Evolutionary conservation across 2,888 invertebrate genomes (phyloP).

Genomic region (Troilus luridus): DNA sequence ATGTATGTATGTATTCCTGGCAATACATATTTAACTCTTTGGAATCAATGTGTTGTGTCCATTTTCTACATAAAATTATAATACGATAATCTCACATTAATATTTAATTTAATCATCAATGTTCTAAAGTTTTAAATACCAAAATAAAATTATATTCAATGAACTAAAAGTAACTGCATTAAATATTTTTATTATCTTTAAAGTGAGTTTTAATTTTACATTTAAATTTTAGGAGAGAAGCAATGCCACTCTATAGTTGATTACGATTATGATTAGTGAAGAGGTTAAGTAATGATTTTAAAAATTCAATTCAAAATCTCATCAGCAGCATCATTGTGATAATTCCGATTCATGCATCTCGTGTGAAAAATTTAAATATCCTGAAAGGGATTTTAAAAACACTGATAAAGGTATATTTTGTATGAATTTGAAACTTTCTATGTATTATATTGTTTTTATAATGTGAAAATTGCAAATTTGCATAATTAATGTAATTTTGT

Average conservation of each 20-base stretch:
- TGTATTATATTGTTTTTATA: background rate
- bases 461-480: background rate
- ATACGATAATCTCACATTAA: too few relatives aligned
- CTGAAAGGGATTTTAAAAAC: constrained; percentile 1
- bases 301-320: background rate
- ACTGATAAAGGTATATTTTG: background rate
- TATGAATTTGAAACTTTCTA: background rate
- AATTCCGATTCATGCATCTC: background rate
- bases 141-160: background rate
- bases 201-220: background rate
- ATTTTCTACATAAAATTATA: background rate
- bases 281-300: background rate
- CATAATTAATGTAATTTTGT: too few relatives aligned
- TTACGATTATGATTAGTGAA: background rate
- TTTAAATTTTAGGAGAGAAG: background rate
- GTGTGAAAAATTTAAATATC: background rate
- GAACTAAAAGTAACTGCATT: too few relatives aligned
- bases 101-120: too few relatives aligned
- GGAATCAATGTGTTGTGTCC: too few relatives aligned
- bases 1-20: too few relatives aligned
- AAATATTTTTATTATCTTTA: too few relatives aligned
- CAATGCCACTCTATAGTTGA: background rate
- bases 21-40: too few relatives aligned
- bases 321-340: constrained; percentile 33
- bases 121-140: background rate